Evolutionary conservation across 1,140 invertebrate genomes (phyloP), one percentile per base, ranked within the genome.

Genomic region (Agrilus planipennis): DNA sequence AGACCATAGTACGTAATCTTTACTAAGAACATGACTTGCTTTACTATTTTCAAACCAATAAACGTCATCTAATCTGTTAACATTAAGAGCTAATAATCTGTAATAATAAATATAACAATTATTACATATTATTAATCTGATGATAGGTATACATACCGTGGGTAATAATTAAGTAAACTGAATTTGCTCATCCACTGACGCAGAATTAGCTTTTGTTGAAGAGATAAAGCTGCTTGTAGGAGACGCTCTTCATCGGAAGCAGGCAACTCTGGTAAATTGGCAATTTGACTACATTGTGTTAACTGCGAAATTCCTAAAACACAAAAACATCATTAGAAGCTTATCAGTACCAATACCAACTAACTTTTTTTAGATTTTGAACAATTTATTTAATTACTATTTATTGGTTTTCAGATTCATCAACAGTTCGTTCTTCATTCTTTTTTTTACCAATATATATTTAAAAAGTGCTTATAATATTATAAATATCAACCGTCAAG

Each of bases 41-140:
- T 75, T 72, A 38, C 73, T 76, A 58, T 89, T 84, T 57, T 89
- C 84, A 52, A 88, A 69, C 84, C 84, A 88, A 61, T 89, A 89
- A 10, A 86, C 84, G 61, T 89, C 84, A 62, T 88, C 85, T 47
- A 89, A 54, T 4, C 81, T 83, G 41, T 79, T 74, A 27, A 88
- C 83, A 57, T 86, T 84, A 55, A 86, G 72, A 51, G 79, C 77
- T 51, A 85, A 68, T 52, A 89, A 60, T 52, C 84, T 84, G 55
- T 11, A 53, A 44, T 12, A 34, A 23, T 16, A 25, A 11, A 25
- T 5, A 25, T 25, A 5, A 11, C 22, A 25, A 25, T 25, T 25
- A 11, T 25, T 25, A 25, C n/a, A n/a, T n/a, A n/a, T n/a, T n/a
- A n/a, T n/a, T n/a, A n/a, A n/a, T n/a, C n/a, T n/a, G n/a, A n/a